Percentiles rank a stretch among this genome's conserved stretches.
phyloP scores from a whole-genome alignment of 2,888 invertebrate species.

The Drosophila quinaria region DNA sequence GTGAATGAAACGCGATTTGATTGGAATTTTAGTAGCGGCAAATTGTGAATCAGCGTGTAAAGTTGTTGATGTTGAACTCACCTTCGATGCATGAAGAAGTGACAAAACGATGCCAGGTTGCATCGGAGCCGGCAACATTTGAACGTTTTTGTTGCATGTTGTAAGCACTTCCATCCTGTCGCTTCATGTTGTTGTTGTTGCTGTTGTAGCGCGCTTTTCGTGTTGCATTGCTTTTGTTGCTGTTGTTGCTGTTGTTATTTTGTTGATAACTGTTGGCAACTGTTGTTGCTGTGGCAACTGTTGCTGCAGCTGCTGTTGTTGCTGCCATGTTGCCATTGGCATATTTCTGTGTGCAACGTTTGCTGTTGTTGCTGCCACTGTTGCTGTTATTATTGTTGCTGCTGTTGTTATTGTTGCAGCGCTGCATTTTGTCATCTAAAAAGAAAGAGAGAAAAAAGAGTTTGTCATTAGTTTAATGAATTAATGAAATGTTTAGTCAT shows the following conservation, averaged over 20 bases:
- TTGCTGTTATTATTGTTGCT: slow-evolving; percentile 23
- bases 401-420: slow-evolving; percentile 36
- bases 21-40: slow-evolving; percentile 54
- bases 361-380: slow-evolving; percentile 10
- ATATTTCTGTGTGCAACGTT: slow-evolving; percentile 54
- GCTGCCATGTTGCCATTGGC: slow-evolving; percentile 40
- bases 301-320: slow-evolving; percentile 20
- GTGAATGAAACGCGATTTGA: slow-evolving; percentile 50
- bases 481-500: not conserved
- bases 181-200: slow-evolving; percentile 31
- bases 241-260: slow-evolving; percentile 37
- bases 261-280: slow-evolving; percentile 41
- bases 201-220: slow-evolving; percentile 56
- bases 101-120: slow-evolving; percentile 69
- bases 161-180: slow-evolving; percentile 37
- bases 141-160: slow-evolving; percentile 49
- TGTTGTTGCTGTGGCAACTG: slow-evolving; percentile 20
- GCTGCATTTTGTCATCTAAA: slow-evolving; percentile 72
- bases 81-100: slow-evolving; percentile 82
- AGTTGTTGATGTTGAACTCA: slow-evolving; percentile 51
- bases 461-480: not conserved
- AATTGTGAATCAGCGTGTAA: slow-evolving; percentile 47
- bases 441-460: not conserved
- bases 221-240: slow-evolving; percentile 12
- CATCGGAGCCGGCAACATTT: slow-evolving; percentile 53